Percentiles rank a stretch among this genome's conserved stretches.
Conservation (phyloP, 53 echinoderm and acorn worm species). For the Echinarachnius parma region DNA sequence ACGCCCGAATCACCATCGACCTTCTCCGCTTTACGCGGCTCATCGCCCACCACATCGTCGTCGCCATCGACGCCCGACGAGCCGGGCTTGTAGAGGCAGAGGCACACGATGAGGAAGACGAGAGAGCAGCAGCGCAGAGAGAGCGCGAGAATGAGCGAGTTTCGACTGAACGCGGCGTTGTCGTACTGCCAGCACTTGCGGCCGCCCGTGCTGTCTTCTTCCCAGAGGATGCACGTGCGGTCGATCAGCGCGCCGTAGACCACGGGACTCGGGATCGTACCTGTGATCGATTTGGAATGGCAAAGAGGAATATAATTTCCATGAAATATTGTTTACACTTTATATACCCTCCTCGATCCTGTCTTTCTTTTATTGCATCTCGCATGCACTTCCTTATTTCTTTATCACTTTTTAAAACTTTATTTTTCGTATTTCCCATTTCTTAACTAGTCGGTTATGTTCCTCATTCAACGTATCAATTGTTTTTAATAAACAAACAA, state of each 20-base stretch:
- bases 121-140: not conserved
- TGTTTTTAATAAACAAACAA: too few species aligned
- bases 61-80: not conserved
- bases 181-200: conserved; percentile 80
- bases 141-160: conserved; percentile 54
- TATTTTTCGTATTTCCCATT: too few species aligned
- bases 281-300: too few species aligned
- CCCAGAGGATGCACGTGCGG: conserved; percentile 69
- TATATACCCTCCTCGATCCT: too few species aligned
- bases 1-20: not conserved
- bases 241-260: conserved; percentile 78
- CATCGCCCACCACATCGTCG: conserved; percentile 2
- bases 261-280: conserved; percentile 75
- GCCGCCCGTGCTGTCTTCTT: conserved; percentile 52
- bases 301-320: too few species aligned
- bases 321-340: too few species aligned
- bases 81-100: conserved; percentile 26
- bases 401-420: too few species aligned
- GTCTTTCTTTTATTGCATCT: too few species aligned
- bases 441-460: too few species aligned
- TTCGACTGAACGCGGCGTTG: conserved; percentile 66
- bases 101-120: conserved; percentile 12
- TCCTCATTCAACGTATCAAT: too few species aligned
- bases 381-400: too few species aligned
- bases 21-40: conserved; percentile 1